Evolutionary conservation across 1,140 invertebrate species (phyloP).

Genomic region (Heliconius hermathena): DNA sequence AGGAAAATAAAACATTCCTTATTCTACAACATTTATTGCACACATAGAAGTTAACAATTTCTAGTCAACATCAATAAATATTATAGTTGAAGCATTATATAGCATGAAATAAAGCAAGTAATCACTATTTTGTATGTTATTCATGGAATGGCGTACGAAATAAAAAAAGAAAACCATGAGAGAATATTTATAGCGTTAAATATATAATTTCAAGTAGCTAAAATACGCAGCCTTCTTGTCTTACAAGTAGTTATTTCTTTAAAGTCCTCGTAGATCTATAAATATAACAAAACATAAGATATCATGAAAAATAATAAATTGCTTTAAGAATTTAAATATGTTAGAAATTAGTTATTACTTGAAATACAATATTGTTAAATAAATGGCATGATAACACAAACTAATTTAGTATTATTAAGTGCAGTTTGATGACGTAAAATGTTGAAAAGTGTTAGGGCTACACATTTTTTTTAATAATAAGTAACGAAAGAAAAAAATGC

Average conservation of each 20-base stretch:
- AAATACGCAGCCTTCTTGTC: neutral
- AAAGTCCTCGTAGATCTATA: slow-evolving; percentile 6
- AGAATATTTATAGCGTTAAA: neutral
- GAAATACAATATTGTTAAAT: too few relatives aligned
- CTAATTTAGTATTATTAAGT: neutral
- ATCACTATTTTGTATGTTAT: slow-evolving; percentile 35
- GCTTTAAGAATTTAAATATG: too few relatives aligned
- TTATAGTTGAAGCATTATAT: slow-evolving; percentile 1
- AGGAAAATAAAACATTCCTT: neutral
- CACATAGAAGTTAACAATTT: slow-evolving; percentile 19
- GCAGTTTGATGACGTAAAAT: too few relatives aligned
- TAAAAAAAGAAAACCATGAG: slow-evolving; percentile 11
- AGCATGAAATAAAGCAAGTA: slow-evolving; percentile 24
- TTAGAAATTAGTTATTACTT: too few relatives aligned
- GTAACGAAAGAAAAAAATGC: too few relatives aligned
- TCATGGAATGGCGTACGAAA: slow-evolving; percentile 35
- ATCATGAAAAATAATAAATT: neutral
- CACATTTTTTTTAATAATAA: too few relatives aligned
- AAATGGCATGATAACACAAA: neutral
- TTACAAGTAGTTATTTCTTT: neutral
- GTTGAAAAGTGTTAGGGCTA: neutral
- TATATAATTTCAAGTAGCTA: neutral
- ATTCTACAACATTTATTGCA: slow-evolving; percentile 24
- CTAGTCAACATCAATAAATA: slow-evolving; percentile 11
- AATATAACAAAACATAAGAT: neutral